phyloP scores from a whole-genome alignment of 2,888 invertebrate species.

The Chalcosyrphus nemorum region DNA sequence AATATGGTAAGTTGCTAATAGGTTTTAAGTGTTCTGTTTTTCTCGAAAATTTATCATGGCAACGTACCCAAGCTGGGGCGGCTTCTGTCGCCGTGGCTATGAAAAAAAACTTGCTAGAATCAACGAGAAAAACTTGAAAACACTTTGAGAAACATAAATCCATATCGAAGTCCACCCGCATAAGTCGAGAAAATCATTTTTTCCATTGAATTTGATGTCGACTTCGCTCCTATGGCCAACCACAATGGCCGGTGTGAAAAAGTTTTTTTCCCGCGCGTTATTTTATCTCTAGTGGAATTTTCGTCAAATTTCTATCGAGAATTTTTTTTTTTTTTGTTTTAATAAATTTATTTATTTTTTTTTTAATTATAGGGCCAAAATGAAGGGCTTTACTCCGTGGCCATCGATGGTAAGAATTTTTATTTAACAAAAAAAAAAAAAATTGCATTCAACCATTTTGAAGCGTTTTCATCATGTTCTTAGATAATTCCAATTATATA shows the following conservation, averaged over 20 bases:
- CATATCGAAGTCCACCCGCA: background rate
- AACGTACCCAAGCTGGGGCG: slow-evolving; percentile 65
- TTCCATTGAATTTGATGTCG: background rate
- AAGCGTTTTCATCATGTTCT: slow-evolving; percentile 16
- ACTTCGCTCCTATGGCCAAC: background rate
- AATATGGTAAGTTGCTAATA: slow-evolving; percentile 78
- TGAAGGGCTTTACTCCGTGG: slow-evolving; percentile 99
- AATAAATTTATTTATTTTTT: slow-evolving; percentile 47
- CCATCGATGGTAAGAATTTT: slow-evolving; percentile 96
- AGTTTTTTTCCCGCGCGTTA: slow-evolving; percentile 65
- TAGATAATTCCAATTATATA: slow-evolving; percentile 12
- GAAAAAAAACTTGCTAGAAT: background rate
- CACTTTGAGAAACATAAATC: background rate
- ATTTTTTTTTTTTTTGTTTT: too few relatives aligned
- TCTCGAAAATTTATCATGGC: slow-evolving; percentile 36
- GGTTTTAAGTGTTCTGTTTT: background rate
- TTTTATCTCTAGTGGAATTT: slow-evolving; percentile 30
- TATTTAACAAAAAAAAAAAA: too few relatives aligned
- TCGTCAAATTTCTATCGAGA: slow-evolving; percentile 22
- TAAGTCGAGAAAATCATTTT: background rate
- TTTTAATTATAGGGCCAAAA: slow-evolving; percentile 93
- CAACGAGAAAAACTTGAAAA: background rate
- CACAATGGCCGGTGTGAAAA: slow-evolving; percentile 56
- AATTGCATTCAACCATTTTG: slow-evolving; percentile 41
- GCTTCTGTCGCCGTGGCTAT: slow-evolving; percentile 63